These are phyloP conservation scores for Hofmannophila pseudospretella DNA, from an alignment of 2,888 invertebrate genomes.

Conservation along the genomic window DNA sequence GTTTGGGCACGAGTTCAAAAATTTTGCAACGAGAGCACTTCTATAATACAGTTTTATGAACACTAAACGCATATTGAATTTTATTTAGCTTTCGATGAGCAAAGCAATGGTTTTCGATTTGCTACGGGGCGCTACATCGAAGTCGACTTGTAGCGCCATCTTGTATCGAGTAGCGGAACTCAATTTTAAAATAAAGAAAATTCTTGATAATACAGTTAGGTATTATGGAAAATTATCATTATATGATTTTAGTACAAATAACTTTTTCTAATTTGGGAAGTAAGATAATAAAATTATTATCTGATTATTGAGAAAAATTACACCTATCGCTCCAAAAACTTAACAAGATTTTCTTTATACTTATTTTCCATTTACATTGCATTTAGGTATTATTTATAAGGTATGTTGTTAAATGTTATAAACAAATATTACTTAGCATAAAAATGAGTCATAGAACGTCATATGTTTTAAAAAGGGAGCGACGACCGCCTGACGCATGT, in stretches of 20 bases:
- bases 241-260: too few species aligned
- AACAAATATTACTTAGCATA: too few species aligned
- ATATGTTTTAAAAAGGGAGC: constrained; percentile 53
- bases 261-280: too few species aligned
- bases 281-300: too few species aligned
- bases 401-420: too few species aligned
- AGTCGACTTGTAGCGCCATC: constrained; percentile 40
- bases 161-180: constrained; percentile 46
- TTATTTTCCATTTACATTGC: too few species aligned
- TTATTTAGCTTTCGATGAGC: constrained; percentile 1
- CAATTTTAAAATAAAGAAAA: not conserved
- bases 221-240: too few species aligned
- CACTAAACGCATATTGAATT: constrained; percentile 8
- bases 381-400: too few species aligned
- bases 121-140: not conserved
- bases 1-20: constrained; percentile 15
- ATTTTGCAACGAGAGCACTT: constrained; percentile 5
- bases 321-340: too few species aligned
- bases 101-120: not conserved
- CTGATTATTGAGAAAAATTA: too few species aligned
- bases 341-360: too few species aligned
- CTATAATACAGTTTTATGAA: constrained; percentile 3
- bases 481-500: constrained; percentile 57
- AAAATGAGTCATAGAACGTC: constrained; percentile 56
- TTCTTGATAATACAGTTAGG: too few species aligned